phyloP scores from a whole-genome alignment of 2,797 vertebrate species.

The Sylvia borin region DNA sequence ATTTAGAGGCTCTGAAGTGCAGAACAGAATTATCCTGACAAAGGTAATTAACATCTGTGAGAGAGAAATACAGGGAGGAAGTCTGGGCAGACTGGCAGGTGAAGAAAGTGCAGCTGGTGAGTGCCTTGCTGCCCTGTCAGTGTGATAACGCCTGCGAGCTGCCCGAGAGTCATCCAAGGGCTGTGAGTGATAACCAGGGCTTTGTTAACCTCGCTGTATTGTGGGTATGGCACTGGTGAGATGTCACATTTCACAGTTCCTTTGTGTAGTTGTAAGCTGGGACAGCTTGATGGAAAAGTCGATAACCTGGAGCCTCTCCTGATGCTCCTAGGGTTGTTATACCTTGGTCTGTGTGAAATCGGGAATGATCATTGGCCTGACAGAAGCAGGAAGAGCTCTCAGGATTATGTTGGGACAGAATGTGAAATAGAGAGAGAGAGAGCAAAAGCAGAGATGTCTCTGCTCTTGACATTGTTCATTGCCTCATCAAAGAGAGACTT shows the following conservation, averaged over 20 bases:
- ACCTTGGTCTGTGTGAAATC: neutral
- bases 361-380: neutral
- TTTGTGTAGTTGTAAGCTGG: neutral
- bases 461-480: rapidly evolving
- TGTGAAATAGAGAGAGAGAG: rapidly evolving
- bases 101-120: neutral
- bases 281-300: neutral
- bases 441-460: neutral
- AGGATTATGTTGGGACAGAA: rapidly evolving
- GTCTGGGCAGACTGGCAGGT: neutral
- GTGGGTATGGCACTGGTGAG: rapidly evolving
- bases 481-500: neutral
- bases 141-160: neutral
- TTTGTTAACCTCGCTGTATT: neutral
- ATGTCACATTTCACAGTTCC: rapidly evolving
- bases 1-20: neutral
- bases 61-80: neutral
- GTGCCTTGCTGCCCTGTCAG: neutral
- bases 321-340: neutral
- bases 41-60: neutral
- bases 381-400: neutral
- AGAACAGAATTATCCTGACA: neutral
- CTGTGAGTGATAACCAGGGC: neutral
- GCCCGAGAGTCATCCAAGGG: rapidly evolving
- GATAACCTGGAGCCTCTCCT: neutral